These are phyloP conservation scores for Haliclystus octoradiatus DNA, from an alignment of 30 jellyfish, hydroid and myxozoan genomes.

Conservation along the genomic window DNA sequence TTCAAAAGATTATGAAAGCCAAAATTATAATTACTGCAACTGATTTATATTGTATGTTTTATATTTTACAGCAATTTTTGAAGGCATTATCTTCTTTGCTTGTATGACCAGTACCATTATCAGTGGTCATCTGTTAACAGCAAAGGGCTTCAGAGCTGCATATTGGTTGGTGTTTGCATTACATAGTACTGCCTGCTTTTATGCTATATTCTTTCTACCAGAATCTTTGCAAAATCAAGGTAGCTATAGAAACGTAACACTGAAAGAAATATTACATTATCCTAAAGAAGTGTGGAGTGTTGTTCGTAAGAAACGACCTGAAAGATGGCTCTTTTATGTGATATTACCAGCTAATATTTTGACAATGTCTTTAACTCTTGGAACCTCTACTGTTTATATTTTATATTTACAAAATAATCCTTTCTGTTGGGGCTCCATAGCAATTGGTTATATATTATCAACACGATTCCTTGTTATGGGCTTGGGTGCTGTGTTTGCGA, in stretches of 20 bases:
- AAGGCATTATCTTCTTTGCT: slow-evolving; percentile 45
- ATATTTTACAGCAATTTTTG: slow-evolving; percentile 33
- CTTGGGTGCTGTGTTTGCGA: slow-evolving; percentile 51
- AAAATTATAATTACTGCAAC: no score
- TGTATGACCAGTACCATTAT: slow-evolving; percentile 20
- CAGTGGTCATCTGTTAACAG: slow-evolving; percentile 48
- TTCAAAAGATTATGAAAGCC: no score
- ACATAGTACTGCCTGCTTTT: slow-evolving; percentile 21
- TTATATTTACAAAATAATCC: slow-evolving; percentile 50
- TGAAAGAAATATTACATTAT: slow-evolving; percentile 11
- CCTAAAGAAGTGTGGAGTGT: slow-evolving; percentile 34
- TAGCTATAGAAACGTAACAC: background rate
- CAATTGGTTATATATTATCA: slow-evolving; percentile 58
- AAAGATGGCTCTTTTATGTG: slow-evolving; percentile 32
- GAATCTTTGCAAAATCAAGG: slow-evolving; percentile 33
- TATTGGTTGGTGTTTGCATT: slow-evolving; percentile 28
- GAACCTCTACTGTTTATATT: slow-evolving; percentile 14
- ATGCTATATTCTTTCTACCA: slow-evolving; percentile 33
- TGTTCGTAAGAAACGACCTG: slow-evolving; percentile 41
- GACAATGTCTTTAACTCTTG: slow-evolving; percentile 25
- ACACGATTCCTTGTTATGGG: slow-evolving; percentile 48
- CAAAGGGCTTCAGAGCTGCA: slow-evolving; percentile 35
- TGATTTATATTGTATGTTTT: no score
- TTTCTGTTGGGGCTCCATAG: slow-evolving; percentile 42
- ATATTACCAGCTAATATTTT: slow-evolving; percentile 34